Evolutionary conservation across 2,113 vertebrate genomes (phyloP).

Genomic region (Atherinomorus stipes): DNA sequence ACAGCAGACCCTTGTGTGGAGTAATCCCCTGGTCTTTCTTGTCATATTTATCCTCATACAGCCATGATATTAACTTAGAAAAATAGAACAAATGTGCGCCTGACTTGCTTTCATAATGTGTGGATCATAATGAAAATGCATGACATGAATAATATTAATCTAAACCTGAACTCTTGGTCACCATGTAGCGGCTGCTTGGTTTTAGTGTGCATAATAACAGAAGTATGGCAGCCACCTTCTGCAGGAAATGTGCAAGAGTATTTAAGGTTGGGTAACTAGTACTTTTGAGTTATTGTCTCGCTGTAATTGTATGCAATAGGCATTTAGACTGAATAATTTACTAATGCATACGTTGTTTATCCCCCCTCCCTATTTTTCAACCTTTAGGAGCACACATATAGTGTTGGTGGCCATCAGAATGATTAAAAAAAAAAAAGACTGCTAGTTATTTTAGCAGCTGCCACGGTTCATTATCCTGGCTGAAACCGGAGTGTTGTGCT

Average conservation of each 20-base stretch:
- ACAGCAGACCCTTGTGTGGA: background rate
- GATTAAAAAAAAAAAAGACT: slow-evolving; percentile 36
- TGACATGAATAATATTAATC: slow-evolving; percentile 32
- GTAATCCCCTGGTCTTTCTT: background rate
- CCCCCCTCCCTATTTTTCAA: slow-evolving; percentile 16
- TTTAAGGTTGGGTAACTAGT: slow-evolving; percentile 27
- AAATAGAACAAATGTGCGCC: slow-evolving; percentile 44
- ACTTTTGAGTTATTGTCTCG: slow-evolving; percentile 7
- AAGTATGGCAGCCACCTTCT: slow-evolving; percentile 38
- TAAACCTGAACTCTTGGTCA: slow-evolving; percentile 52
- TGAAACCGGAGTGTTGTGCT: slow-evolving; percentile 34
- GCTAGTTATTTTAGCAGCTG: slow-evolving; percentile 55
- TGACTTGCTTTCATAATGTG: slow-evolving; percentile 30
- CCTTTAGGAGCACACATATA: slow-evolving; percentile 24
- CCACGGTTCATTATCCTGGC: slow-evolving; percentile 43
- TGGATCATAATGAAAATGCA: slow-evolving; percentile 32
- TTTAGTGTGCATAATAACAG: slow-evolving; percentile 52
- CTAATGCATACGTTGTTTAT: slow-evolving; percentile 27
- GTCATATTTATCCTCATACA: slow-evolving; percentile 9
- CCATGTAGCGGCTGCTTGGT: slow-evolving; percentile 34
- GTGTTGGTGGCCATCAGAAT: slow-evolving; percentile 40
- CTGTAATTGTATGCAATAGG: slow-evolving; percentile 24
- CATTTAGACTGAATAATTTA: slow-evolving; percentile 14
- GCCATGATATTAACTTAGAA: slow-evolving; percentile 29
- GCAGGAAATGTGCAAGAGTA: slow-evolving; percentile 45